A percentile compares a stretch with the other conserved stretches of the same genome.
Conservation (phyloP, 2,888 invertebrate genomes). For the Pegoplata infirma region DNA sequence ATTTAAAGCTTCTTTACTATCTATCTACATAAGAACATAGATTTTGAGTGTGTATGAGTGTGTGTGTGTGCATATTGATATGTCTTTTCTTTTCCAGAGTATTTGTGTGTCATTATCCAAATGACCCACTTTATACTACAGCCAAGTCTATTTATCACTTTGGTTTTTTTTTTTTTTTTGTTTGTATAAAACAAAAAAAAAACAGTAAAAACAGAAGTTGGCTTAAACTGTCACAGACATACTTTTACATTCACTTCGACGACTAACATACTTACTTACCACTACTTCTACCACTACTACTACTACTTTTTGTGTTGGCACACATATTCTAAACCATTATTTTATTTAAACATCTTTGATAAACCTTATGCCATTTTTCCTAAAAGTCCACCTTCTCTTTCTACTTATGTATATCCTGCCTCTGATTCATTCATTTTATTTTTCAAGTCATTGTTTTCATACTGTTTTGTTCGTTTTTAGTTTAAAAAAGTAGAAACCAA, state of each 20-base stretch:
- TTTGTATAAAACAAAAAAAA: conserved; percentile 31
- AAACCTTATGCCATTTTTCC: background rate
- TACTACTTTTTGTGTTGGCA: conserved; percentile 39
- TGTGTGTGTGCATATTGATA: conserved; percentile 1
- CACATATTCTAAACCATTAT: background rate
- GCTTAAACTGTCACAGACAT: conserved; percentile 58
- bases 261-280: too few relatives aligned
- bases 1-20: conserved; percentile 19
- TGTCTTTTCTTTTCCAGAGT: conserved; percentile 10
- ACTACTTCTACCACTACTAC: background rate
- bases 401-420: background rate
- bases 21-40: conserved; percentile 12
- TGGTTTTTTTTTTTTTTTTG: conserved; percentile 58
- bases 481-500: background rate
- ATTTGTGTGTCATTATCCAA: conserved; percentile 62
- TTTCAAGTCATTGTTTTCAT: conserved; percentile 37
- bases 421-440: conserved; percentile 13
- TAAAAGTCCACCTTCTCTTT: background rate
- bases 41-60: conserved; percentile 6
- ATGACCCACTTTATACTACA: conserved; percentile 68
- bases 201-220: conserved; percentile 34
- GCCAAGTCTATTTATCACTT: conserved; percentile 69
- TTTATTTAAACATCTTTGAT: conserved; percentile 27
- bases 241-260: conserved; percentile 46
- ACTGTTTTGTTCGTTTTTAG: conserved; percentile 20